A percentile compares a stretch with the other conserved stretches of the same genome.
phyloP scores from a whole-genome alignment of 2,797 vertebrate genomes.

The Phrynocephalus guinanensis region DNA sequence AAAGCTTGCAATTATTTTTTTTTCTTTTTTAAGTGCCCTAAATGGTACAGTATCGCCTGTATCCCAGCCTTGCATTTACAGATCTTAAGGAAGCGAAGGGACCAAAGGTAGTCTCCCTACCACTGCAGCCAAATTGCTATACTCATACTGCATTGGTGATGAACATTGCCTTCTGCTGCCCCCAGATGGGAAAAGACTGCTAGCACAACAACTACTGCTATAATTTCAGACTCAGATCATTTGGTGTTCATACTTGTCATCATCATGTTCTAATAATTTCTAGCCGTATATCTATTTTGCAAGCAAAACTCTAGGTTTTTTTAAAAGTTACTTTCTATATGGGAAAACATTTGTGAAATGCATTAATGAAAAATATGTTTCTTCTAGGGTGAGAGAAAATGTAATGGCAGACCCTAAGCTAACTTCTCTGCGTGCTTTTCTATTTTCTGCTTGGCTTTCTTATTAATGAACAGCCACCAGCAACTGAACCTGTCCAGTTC shows the following conservation, averaged over 20 bases:
- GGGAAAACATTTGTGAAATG: neutral
- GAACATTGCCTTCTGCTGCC: conserved; percentile 19
- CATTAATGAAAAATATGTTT: neutral
- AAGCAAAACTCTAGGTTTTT: neutral
- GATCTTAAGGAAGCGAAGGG: neutral
- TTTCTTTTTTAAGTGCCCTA: no score
- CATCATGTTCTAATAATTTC: no score
- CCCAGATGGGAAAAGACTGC: conserved; percentile 13
- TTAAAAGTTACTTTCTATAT: neutral
- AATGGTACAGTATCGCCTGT: no score
- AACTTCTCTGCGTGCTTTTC: neutral
- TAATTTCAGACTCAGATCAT: neutral
- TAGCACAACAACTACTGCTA: neutral
- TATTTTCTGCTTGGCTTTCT: neutral
- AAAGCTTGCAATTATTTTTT: no score
- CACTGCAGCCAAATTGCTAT: neutral
- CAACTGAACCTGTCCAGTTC: neutral
- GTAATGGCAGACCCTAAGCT: neutral
- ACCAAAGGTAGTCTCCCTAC: neutral
- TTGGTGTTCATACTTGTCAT: neutral
- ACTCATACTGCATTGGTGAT: neutral
- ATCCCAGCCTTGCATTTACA: neutral
- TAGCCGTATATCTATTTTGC: neutral
- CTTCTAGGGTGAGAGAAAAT: neutral
- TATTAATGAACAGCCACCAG: neutral